Evolutionary conservation across 1,140 invertebrate genomes (phyloP).

Genomic region (Antheraea mylitta): DNA sequence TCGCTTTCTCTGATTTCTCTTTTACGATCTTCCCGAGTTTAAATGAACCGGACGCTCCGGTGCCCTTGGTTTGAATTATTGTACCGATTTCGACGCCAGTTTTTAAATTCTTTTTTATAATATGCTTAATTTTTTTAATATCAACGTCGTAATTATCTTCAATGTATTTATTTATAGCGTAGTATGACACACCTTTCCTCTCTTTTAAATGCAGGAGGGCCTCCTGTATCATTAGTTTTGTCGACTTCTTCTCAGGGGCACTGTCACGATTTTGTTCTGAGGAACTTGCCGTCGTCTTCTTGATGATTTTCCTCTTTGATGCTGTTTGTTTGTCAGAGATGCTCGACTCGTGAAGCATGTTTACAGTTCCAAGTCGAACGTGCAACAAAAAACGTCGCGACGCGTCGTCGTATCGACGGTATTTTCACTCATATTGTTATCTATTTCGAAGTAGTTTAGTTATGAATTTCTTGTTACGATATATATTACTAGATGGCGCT

Average conservation of each 20-base stretch:
- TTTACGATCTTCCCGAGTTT: conserved; percentile 41
- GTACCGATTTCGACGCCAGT: conserved; percentile 44
- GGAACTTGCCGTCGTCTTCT: too few species aligned
- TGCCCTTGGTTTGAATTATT: conserved; percentile 53
- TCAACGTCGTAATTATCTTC: conserved; percentile 47
- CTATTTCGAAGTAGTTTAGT: too few species aligned
- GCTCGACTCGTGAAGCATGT: too few species aligned
- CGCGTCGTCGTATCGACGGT: too few species aligned
- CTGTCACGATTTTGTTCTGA: too few species aligned
- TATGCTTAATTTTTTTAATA: conserved; percentile 49
- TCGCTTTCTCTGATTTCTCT: conserved; percentile 31
- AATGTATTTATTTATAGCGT: conserved; percentile 64
- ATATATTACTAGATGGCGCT: too few species aligned
- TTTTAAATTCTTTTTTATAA: conserved; percentile 58
- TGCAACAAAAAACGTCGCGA: too few species aligned
- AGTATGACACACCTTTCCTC: conserved; percentile 55
- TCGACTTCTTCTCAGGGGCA: conserved; percentile 37
- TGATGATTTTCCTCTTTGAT: too few species aligned
- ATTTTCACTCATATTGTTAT: too few species aligned
- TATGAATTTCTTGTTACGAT: too few species aligned
- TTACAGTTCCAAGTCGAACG: too few species aligned
- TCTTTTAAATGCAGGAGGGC: conserved; percentile 49
- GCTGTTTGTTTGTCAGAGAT: too few species aligned
- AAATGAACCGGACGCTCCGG: conserved; percentile 60
- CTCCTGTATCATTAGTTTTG: conserved; percentile 54